Evolutionary conservation across 2,888 invertebrate genomes (phyloP).

Genomic region (Drosophila vallismaia): DNA sequence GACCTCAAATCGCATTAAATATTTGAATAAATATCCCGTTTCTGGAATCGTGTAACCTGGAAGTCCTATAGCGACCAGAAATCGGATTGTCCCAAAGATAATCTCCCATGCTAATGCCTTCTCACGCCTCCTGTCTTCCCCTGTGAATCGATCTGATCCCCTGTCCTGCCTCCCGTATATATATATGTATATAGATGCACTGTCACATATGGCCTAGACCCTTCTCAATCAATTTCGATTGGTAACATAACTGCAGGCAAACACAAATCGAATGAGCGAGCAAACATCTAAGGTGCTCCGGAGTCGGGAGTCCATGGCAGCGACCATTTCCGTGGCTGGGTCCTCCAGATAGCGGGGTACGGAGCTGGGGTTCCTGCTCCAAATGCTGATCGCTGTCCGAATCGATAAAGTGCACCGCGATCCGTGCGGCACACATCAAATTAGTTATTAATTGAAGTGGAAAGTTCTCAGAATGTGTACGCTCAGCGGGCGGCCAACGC

Average conservation of each 20-base stretch:
- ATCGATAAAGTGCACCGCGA: constrained; percentile 76
- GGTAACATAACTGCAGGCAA: constrained; percentile 51
- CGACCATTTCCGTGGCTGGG: constrained; percentile 13
- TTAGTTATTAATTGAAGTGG: constrained; percentile 79
- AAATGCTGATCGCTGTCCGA: constrained; percentile 64
- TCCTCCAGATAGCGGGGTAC: constrained; percentile 23
- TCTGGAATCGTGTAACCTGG: constrained; percentile 25
- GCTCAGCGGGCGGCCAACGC: constrained; percentile 77
- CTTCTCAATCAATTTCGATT: constrained; percentile 66
- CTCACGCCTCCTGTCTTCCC: constrained; percentile 48
- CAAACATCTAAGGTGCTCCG: constrained; percentile 66
- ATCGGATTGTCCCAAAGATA: constrained; percentile 32
- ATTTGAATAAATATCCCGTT: constrained; percentile 26
- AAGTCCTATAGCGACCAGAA: constrained; percentile 22
- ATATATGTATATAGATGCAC: constrained; percentile 45
- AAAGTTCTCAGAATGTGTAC: constrained; percentile 79
- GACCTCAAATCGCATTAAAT: constrained; percentile 34
- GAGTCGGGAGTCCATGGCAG: constrained; percentile 46
- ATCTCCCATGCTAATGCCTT: constrained; percentile 50
- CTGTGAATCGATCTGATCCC: constrained; percentile 2
- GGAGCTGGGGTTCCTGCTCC: constrained; percentile 48
- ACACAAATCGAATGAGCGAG: constrained; percentile 45
- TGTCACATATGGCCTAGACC: constrained; percentile 65
- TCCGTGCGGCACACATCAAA: constrained; percentile 77
- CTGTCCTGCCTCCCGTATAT: constrained; percentile 6